Conservation (phyloP, 2,888 invertebrate species). For the Campaea margaritaria region DNA sequence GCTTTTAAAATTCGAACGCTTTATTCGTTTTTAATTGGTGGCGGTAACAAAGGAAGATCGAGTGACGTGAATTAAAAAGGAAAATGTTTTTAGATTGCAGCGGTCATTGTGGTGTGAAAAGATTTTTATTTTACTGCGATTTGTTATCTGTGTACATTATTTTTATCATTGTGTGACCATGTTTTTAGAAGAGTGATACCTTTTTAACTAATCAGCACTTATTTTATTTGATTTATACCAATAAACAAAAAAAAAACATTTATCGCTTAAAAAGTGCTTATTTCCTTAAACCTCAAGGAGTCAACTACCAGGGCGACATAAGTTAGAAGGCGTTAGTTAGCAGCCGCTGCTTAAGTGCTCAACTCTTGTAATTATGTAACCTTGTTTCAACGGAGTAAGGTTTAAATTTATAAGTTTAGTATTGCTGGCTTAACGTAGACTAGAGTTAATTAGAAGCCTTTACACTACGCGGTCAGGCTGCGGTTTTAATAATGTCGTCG, state of each 20-base stretch:
- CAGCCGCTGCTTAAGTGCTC: slow-evolving; percentile 63
- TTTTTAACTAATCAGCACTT: too few species aligned
- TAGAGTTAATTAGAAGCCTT: slow-evolving; percentile 77
- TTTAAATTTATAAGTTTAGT: slow-evolving; percentile 26
- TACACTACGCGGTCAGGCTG: slow-evolving; percentile 60
- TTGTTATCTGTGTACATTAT: neutral
- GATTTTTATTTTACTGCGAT: neutral
- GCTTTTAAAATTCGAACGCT: slow-evolving; percentile 55
- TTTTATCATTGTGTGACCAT: too few species aligned
- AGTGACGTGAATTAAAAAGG: slow-evolving; percentile 60
- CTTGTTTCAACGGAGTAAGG: slow-evolving; percentile 23
- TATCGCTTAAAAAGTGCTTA: neutral
- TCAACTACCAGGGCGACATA: slow-evolving; percentile 54
- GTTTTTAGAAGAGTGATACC: too few species aligned
- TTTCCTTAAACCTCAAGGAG: slow-evolving; percentile 21
- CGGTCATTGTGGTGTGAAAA: slow-evolving; percentile 3
- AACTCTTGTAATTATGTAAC: slow-evolving; percentile 38
- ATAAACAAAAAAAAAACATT: neutral
- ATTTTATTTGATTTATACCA: too few species aligned
- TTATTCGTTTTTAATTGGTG: slow-evolving; percentile 70
- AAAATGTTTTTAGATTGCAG: slow-evolving; percentile 51
- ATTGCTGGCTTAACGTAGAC: slow-evolving; percentile 47
- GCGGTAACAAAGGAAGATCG: slow-evolving; percentile 67
- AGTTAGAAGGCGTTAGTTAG: slow-evolving; percentile 60
- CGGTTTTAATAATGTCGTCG: slow-evolving; percentile 75